Evolutionary conservation across 1,140 invertebrate genomes (phyloP).

Genomic region (Rhizoglyphus robini): DNA sequence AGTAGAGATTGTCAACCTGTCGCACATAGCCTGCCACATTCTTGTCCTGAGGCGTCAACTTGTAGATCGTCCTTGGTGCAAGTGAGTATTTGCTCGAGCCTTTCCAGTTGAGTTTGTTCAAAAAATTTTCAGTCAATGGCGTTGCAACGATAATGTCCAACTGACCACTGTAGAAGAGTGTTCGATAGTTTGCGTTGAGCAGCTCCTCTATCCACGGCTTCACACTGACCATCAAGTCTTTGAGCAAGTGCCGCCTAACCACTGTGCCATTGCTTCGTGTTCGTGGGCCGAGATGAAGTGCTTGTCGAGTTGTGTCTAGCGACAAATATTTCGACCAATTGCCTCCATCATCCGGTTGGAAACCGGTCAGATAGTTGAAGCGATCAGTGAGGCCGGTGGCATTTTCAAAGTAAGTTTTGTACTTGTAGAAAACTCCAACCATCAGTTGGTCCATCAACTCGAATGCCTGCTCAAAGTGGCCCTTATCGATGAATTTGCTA

Average conservation of each 20-base stretch:
- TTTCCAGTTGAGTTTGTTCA: constrained; percentile 49
- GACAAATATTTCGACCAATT: constrained; percentile 36
- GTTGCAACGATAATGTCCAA: constrained; percentile 71
- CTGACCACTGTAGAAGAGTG: constrained; percentile 54
- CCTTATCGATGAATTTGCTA: constrained; percentile 13
- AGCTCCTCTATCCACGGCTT: constrained; percentile 57
- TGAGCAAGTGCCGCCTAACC: constrained; percentile 52
- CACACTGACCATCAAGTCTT: constrained; percentile 68
- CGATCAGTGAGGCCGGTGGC: constrained; percentile 60
- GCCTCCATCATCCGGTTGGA: constrained; percentile 35
- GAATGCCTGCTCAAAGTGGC: constrained; percentile 22
- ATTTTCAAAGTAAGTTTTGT: constrained; percentile 50
- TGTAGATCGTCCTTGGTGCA: constrained; percentile 51
- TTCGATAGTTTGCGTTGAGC: constrained; percentile 31
- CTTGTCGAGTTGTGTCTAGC: constrained; percentile 42
- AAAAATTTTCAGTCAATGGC: constrained; percentile 55
- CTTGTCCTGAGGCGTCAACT: constrained; percentile 38
- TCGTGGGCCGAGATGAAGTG: constrained; percentile 65
- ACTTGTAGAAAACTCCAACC: constrained; percentile 44
- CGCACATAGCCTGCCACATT: constrained; percentile 64
- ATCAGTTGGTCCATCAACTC: constrained; percentile 44
- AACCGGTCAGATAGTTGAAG: constrained; percentile 57
- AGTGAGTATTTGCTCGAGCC: constrained; percentile 48
- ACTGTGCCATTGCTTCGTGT: constrained; percentile 42
- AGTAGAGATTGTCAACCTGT: constrained; percentile 52